A percentile compares a stretch with the other conserved stretches of the same genome.
phyloP scores from a whole-genome alignment of 2,113 vertebrate genomes.

The Galbula dea region DNA sequence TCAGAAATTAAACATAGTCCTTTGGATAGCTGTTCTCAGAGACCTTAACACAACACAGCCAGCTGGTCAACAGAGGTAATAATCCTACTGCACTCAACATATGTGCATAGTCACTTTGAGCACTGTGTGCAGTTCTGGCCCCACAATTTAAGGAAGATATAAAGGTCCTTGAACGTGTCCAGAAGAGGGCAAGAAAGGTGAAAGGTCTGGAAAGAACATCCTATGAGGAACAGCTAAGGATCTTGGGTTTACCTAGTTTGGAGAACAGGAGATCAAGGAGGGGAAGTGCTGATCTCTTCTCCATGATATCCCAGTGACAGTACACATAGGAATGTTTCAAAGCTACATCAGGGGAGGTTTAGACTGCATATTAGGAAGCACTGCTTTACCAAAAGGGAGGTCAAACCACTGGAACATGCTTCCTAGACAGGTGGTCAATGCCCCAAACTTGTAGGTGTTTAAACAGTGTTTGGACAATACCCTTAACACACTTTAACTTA shows the following conservation, averaged over 20 bases:
- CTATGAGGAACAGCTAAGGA: not conserved
- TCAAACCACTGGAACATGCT: not conserved
- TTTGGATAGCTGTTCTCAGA: not conserved
- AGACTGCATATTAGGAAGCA: not conserved
- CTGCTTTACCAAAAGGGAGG: not conserved
- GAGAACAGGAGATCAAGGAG: not conserved
- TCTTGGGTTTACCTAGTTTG: not conserved
- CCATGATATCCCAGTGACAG: not conserved
- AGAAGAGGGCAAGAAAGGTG: not conserved
- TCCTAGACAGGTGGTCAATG: not conserved
- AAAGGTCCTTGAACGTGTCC: not conserved
- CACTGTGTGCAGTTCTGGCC: not conserved
- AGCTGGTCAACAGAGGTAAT: too few species aligned
- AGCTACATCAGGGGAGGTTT: not conserved
- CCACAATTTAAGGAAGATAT: not conserved
- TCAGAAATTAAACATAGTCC: not conserved
- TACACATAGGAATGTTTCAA: not conserved
- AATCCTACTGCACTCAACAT: fast-evolving
- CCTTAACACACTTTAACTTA: not conserved
- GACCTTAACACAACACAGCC: too few species aligned
- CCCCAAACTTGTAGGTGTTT: not conserved
- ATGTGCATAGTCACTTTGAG: not conserved
- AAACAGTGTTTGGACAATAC: not conserved
- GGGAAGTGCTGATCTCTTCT: not conserved
- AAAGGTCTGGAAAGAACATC: not conserved